These are phyloP conservation scores for Dusona sp. DNA, from an alignment of 2,888 invertebrate genomes.

Conservation along the genomic window DNA sequence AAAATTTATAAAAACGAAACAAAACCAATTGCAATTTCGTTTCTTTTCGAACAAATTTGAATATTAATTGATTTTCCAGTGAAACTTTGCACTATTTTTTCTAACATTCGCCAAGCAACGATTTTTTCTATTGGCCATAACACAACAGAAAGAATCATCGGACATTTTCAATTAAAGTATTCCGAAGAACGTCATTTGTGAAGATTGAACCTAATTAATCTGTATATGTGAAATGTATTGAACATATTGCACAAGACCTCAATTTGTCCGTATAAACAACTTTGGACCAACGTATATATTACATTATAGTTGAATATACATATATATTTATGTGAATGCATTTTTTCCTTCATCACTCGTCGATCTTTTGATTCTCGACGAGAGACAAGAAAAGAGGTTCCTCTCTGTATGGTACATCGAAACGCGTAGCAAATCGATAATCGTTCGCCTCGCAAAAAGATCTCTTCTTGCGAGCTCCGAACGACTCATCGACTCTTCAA, in stretches of 20 bases:
- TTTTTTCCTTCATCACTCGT: conserved; percentile 18
- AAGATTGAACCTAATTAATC: not conserved
- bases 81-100: no score
- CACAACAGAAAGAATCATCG: not conserved
- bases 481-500: conserved; percentile 38
- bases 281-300: not conserved
- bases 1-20: no score
- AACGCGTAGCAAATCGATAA: conserved; percentile 81
- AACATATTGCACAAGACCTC: not conserved
- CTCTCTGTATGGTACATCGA: conserved; percentile 71
- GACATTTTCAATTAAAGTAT: not conserved
- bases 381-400: conserved; percentile 30
- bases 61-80: no score
- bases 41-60: no score
- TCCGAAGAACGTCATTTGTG: not conserved
- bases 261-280: not conserved
- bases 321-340: not conserved
- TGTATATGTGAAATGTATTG: not conserved
- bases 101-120: no score
- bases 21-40: no score
- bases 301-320: not conserved
- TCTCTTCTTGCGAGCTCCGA: conserved; percentile 31
- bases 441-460: conserved; percentile 72
- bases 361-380: conserved; percentile 34
- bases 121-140: no score